Evolutionary conservation across 2,888 invertebrate species (phyloP).

Genomic region (Vannuccia rotundouncinata): DNA sequence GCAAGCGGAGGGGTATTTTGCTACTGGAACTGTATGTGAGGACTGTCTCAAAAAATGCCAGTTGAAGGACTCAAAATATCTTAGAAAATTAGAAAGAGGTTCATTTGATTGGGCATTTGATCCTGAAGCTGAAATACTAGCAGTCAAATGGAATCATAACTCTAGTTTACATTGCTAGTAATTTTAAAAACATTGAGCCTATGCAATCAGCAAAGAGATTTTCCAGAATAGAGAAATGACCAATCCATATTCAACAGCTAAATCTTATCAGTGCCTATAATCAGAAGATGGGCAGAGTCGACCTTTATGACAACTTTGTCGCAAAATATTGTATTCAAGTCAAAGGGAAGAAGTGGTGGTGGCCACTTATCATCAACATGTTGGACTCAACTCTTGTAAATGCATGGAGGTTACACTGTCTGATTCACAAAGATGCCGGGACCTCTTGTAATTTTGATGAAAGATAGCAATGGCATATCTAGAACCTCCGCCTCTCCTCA

Average conservation of each 20-base stretch:
- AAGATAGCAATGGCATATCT: slow-evolving; percentile 24
- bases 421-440: slow-evolving; percentile 3
- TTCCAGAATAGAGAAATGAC: background rate
- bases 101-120: background rate
- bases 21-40: slow-evolving; percentile 12
- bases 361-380: background rate
- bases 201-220: background rate
- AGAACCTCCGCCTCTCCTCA: slow-evolving; percentile 5
- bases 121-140: background rate
- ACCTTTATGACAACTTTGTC: slow-evolving; percentile 25
- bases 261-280: slow-evolving; percentile 30
- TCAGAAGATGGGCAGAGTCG: slow-evolving; percentile 33
- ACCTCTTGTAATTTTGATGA: background rate
- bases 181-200: slow-evolving; percentile 10
- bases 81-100: slow-evolving; percentile 11
- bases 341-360: slow-evolving; percentile 25
- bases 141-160: slow-evolving; percentile 31
- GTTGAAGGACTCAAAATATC: slow-evolving; percentile 16
- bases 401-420: background rate
- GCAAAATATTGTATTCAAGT: slow-evolving; percentile 3
- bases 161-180: slow-evolving; percentile 20
- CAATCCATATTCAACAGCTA: background rate
- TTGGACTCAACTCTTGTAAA: background rate
- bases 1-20: slow-evolving; percentile 11
- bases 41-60: background rate